Percentiles rank a stretch among this genome's conserved stretches.
Conservation (phyloP, 2,113 vertebrate species). For the Oophaga pumilio region DNA sequence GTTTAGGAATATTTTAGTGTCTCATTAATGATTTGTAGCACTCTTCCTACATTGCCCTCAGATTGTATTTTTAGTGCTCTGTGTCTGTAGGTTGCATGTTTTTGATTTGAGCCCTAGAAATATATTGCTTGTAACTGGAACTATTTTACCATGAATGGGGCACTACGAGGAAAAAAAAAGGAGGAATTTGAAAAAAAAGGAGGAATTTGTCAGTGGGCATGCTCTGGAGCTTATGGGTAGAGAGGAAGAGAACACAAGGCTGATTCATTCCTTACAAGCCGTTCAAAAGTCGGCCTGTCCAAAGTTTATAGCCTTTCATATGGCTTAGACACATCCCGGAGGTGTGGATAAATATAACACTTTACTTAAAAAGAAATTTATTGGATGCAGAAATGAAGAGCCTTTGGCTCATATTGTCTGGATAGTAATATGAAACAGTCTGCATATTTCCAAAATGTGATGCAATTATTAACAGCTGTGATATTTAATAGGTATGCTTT, state of each 20-base stretch:
- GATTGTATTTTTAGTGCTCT: background rate
- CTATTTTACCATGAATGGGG: background rate
- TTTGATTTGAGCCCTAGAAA: conserved; percentile 7
- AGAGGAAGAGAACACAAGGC: conserved; percentile 20
- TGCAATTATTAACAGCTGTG: conserved; percentile 41
- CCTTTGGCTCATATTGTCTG: conserved; percentile 13
- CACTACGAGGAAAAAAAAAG: background rate
- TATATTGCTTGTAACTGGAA: background rate
- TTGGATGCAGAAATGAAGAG: conserved; percentile 26
- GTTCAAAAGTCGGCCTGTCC: conserved; percentile 28
- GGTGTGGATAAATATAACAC: conserved; percentile 50
- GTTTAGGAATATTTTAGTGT: background rate
- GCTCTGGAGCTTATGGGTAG: conserved; percentile 9
- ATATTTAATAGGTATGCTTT: conserved; percentile 24
- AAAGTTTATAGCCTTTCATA: conserved; percentile 30
- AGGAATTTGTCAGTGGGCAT: background rate
- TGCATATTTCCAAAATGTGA: conserved; percentile 21
- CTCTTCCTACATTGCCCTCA: background rate
- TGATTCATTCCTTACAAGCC: conserved; percentile 43
- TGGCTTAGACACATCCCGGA: conserved; percentile 38
- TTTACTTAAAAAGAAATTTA: conserved; percentile 34
- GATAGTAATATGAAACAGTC: conserved; percentile 30
- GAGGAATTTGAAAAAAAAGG: background rate
- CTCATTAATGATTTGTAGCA: background rate
- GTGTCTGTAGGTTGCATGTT: conserved; percentile 7